These are phyloP conservation scores for Uloborus diversus DNA, from an alignment of 1,140 invertebrate genomes.

Conservation along the genomic window DNA sequence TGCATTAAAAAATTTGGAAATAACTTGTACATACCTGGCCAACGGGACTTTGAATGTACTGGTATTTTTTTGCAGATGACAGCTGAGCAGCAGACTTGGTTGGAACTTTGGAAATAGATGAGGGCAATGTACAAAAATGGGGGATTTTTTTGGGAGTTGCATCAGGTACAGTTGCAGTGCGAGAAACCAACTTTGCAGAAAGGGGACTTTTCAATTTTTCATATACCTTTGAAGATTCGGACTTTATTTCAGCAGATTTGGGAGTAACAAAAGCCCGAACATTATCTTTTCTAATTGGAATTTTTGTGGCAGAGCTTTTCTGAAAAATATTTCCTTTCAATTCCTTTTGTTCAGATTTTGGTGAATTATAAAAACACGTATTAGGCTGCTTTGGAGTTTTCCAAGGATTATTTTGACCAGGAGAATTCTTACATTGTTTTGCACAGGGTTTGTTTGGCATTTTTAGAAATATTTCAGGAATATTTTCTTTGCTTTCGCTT, in stretches of 20 bases:
- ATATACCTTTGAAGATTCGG: background rate
- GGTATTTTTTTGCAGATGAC: slow-evolving; percentile 29
- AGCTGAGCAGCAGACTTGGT: slow-evolving; percentile 2
- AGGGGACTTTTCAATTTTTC: background rate
- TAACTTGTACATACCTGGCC: slow-evolving; percentile 28
- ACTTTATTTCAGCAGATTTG: no score
- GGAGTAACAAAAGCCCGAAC: background rate
- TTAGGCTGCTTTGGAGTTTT: no score
- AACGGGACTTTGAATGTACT: slow-evolving; percentile 39
- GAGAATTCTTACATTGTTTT: no score
- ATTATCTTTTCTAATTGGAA: slow-evolving; percentile 32
- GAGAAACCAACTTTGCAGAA: background rate
- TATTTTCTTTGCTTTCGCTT: slow-evolving; percentile 41
- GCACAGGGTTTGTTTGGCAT: no score
- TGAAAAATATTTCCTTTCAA: no score
- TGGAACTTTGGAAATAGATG: slow-evolving; percentile 25
- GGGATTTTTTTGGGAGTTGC: slow-evolving; percentile 1
- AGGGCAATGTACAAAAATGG: slow-evolving; percentile 25
- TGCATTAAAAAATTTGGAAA: no score
- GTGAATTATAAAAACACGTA: slow-evolving; percentile 3
- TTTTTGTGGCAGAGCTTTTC: slow-evolving; percentile 13
- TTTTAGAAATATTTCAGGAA: slow-evolving; percentile 16
- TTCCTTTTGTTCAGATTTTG: no score
- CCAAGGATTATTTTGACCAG: no score
- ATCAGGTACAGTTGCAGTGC: background rate